Evolutionary conservation across 2,113 vertebrate species (phyloP).

Genomic region (Gorsachius goisagi): DNA sequence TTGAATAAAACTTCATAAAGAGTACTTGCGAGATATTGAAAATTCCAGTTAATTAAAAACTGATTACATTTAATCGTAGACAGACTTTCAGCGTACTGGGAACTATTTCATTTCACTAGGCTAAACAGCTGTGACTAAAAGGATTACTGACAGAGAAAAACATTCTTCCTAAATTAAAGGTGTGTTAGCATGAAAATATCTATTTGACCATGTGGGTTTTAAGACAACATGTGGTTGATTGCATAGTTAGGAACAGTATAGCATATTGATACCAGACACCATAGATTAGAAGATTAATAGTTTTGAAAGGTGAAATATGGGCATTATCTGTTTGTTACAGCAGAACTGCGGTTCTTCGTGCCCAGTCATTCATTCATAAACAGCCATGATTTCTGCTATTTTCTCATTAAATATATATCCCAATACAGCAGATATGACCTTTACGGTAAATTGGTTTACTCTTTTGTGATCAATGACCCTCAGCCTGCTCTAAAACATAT

Average conservation of each 20-base stretch:
- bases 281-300: background rate
- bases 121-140: conserved; percentile 61
- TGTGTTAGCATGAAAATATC: background rate
- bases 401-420: background rate
- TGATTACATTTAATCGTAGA: conserved; percentile 50
- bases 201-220: background rate
- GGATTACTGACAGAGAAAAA: conserved; percentile 30
- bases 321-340: background rate
- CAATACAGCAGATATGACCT: background rate
- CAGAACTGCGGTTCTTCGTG: background rate
- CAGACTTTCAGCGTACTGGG: conserved; percentile 18
- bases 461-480: background rate
- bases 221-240: background rate
- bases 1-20: conserved; percentile 47
- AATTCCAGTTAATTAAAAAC: conserved; percentile 61
- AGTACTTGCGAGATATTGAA: background rate
- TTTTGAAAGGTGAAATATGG: background rate
- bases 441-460: background rate
- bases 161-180: conserved; percentile 24
- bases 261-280: background rate
- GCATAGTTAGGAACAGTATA: background rate
- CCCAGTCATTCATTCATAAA: background rate
- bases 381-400: background rate
- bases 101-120: conserved; percentile 39
- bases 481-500: background rate